A percentile compares a stretch with the other conserved stretches of the same genome.
phyloP scores from a whole-genome alignment of 2,888 invertebrate genomes.

The Drosophila anomelani region DNA sequence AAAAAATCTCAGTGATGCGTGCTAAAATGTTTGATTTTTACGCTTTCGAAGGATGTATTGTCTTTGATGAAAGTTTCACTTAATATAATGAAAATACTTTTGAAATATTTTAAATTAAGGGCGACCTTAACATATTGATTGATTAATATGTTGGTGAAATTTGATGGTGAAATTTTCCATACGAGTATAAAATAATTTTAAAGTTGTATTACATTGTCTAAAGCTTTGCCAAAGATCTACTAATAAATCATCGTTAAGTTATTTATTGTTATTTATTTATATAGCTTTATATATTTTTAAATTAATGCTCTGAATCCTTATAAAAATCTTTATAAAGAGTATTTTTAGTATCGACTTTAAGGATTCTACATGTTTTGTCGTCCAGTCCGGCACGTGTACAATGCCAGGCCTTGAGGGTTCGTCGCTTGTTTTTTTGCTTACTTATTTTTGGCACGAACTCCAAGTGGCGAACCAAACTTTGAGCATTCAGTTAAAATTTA shows the following conservation, averaged over 20 bases:
- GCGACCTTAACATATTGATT: not conserved
- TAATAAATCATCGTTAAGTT: not conserved
- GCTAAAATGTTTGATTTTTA: conserved; percentile 56
- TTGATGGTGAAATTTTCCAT: not conserved
- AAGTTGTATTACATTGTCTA: not conserved
- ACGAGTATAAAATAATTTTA: fast-evolving
- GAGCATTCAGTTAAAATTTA: conserved; percentile 36
- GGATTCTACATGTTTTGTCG: conserved; percentile 4
- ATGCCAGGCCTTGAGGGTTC: conserved; percentile 26
- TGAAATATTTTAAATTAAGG: not conserved
- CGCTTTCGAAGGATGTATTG: not conserved
- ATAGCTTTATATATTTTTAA: not conserved
- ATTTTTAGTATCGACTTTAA: conserved; percentile 8
- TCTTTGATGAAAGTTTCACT: not conserved
- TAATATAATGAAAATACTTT: not conserved
- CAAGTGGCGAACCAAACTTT: conserved; percentile 46
- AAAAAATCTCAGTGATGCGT: conserved; percentile 62
- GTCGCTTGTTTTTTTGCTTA: conserved; percentile 21
- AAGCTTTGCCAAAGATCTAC: too few relatives aligned
- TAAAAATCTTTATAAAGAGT: conserved; percentile 1
- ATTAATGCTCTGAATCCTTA: not conserved
- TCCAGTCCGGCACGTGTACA: conserved; percentile 48
- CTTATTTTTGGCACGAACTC: conserved; percentile 52
- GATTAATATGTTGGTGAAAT: not conserved
- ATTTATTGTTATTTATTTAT: not conserved